phyloP scores from a whole-genome alignment of 2,113 vertebrate genomes.

The Xiphophorus maculatus region DNA sequence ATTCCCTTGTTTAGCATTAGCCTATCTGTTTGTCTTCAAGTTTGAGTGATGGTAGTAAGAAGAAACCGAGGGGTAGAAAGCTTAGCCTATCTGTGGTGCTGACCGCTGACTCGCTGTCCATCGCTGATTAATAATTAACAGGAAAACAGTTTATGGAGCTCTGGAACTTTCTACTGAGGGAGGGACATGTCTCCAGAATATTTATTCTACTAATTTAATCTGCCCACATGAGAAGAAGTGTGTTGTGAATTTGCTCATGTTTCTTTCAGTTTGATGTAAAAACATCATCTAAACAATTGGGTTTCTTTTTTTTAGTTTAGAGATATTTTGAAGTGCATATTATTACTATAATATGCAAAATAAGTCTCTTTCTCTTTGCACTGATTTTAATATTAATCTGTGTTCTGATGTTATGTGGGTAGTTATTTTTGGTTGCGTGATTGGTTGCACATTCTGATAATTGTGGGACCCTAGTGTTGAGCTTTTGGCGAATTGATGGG shows the following conservation, averaged over 20 bases:
- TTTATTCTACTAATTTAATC: neutral
- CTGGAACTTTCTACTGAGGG: slow-evolving; percentile 8
- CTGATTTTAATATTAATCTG: neutral
- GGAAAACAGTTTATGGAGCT: slow-evolving; percentile 22
- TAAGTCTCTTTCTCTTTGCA: neutral
- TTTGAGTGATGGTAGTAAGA: slow-evolving; percentile 51
- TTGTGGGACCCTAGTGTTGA: slow-evolving; percentile 18
- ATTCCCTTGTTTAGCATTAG: slow-evolving; percentile 13
- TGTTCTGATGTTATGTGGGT: neutral
- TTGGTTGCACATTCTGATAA: neutral
- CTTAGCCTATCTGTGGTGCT: slow-evolving; percentile 18
- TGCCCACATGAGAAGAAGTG: neutral
- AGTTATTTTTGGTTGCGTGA: neutral
- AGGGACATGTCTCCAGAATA: neutral
- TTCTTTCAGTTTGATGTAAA: neutral
- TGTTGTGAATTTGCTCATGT: neutral
- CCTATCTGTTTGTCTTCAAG: slow-evolving; percentile 19
- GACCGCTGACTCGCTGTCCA: slow-evolving; percentile 56
- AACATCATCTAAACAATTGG: neutral
- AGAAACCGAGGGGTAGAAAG: slow-evolving; percentile 47
- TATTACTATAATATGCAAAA: neutral
- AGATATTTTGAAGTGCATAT: neutral
- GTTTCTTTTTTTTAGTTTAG: neutral
- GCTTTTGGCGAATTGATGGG: slow-evolving; percentile 46
- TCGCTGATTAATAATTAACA: slow-evolving; percentile 53